These are phyloP conservation scores for Temnothorax nylanderi DNA, from an alignment of 1,140 invertebrate species.

Conservation along the genomic window DNA sequence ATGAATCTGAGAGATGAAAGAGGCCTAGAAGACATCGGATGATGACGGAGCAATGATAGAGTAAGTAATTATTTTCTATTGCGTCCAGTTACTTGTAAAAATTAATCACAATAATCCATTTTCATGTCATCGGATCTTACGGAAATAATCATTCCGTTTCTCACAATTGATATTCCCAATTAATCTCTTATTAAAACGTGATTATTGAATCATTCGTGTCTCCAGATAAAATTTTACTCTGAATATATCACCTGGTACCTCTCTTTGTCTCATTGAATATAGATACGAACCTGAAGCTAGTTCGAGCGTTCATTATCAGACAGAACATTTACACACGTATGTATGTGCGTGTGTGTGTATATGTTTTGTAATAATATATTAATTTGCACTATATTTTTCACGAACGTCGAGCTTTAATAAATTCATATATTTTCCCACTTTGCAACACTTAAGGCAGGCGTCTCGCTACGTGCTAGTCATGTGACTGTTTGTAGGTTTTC, in stretches of 20 bases:
- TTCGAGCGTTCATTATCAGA: neutral
- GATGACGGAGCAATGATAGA: neutral
- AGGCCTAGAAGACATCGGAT: neutral
- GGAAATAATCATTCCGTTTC: neutral
- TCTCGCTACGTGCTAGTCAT: too few relatives aligned
- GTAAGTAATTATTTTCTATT: neutral
- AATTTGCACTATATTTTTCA: constrained; percentile 1
- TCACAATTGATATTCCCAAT: neutral
- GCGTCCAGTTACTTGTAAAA: too few relatives aligned
- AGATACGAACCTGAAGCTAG: neutral
- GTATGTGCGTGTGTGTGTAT: too few relatives aligned
- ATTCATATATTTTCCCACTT: constrained; percentile 5
- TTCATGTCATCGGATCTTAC: neutral
- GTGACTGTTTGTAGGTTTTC: too few relatives aligned
- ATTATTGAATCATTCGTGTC: neutral
- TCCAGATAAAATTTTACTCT: neutral
- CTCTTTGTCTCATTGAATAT: too few relatives aligned
- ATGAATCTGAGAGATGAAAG: neutral
- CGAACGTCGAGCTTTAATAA: neutral
- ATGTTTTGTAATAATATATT: neutral
- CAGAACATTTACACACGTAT: neutral
- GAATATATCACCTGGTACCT: neutral
- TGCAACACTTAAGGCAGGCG: too few relatives aligned
- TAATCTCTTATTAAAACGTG: neutral
- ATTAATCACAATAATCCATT: neutral